Evolutionary conservation across 2,797 vertebrate species (phyloP), one percentile per base, ranked within the genome.

Genomic region (Mormyrops boulengeri): DNA sequence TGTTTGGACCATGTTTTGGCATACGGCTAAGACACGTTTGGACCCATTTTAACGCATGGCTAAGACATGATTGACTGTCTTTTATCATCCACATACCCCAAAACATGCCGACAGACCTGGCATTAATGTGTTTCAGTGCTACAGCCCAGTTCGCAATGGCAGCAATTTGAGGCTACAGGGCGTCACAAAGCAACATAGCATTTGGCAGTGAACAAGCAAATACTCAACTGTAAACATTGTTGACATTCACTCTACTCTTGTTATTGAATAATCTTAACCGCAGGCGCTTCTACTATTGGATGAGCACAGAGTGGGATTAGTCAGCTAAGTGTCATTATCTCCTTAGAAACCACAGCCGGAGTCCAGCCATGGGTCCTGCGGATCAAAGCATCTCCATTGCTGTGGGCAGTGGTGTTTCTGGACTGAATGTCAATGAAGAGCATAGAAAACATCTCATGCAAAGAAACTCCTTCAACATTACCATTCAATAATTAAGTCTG

Each of bases 231-330:
- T 82, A 47, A 82, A 47, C 7, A 8, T n/a, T 82, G 77, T 82
- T 82, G 77, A 82, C 41, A 47, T 82, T 82, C 77, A 82, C 77
- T 82, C 38, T 47, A n/a, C 77, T 82, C 77, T 82, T 44, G 41
- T 82, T 82, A 82, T 82, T 82, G 77, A 82, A 82, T 82, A 82
- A 82, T 82, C 77, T 82, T 82, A 82, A 82, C 77, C 77, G 7
- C 77, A n/a, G 77, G 77, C 77, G 19, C 77, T 47, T 44, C 77
- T 82, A 22, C 77, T 82, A 82, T 82, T 82, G 38, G 77, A 82
- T 82, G 41, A 44, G 41, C 41, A 47, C 77, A 19, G 77, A 82
- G 17, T 82, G 38, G 41, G 77, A 82, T 82, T 82, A 82, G 41
- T 82, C 77, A 44, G 41, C 77, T 47, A 82, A 47, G 77, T 82